Percentiles rank a stretch among this genome's conserved stretches.
These are phyloP conservation scores for Tineola bisselliella DNA, from an alignment of 2,888 invertebrate genomes.

Conservation along the genomic window DNA sequence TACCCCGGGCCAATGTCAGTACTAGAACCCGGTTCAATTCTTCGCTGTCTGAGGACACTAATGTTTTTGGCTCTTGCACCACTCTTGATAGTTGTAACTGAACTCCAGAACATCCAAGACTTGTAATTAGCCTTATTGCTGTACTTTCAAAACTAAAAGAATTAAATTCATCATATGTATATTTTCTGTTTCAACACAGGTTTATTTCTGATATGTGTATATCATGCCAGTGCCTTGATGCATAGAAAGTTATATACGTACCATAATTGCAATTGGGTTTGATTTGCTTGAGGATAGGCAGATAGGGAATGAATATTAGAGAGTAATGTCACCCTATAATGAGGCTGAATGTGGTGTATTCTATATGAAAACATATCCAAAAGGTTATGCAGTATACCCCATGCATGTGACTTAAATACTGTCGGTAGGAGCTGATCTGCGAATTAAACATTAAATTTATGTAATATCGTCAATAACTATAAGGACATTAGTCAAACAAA, in stretches of 20 bases:
- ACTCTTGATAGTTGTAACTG: constrained; percentile 93
- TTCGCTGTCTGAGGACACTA: constrained; percentile 93
- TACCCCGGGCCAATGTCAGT: constrained; percentile 89
- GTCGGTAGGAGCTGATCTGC: constrained; percentile 87
- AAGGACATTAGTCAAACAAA: too few species aligned
- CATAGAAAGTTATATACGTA: constrained; percentile 32
- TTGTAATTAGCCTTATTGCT: constrained; percentile 84
- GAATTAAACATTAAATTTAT: constrained; percentile 19
- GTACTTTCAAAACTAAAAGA: constrained; percentile 84
- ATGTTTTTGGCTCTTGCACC: constrained; percentile 89
- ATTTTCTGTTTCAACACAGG: too few species aligned
- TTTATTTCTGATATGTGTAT: too few species aligned
- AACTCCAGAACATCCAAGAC: constrained; percentile 93
- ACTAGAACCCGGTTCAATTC: constrained; percentile 94
- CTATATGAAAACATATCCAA: constrained; percentile 97
- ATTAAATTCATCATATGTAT: too few species aligned
- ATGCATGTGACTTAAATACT: constrained; percentile 91
- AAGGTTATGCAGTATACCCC: constrained; percentile 95
- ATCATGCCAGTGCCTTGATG: too few species aligned
- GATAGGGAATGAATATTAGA: constrained; percentile 92
- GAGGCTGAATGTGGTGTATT: constrained; percentile 95
- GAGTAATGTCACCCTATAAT: constrained; percentile 91
- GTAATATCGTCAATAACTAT: too few species aligned
- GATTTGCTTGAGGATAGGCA: constrained; percentile 92
- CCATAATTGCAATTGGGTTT: constrained; percentile 94